Evolutionary conservation across 2,888 invertebrate genomes (phyloP).

Genomic region (Drosophila neotestacea): DNA sequence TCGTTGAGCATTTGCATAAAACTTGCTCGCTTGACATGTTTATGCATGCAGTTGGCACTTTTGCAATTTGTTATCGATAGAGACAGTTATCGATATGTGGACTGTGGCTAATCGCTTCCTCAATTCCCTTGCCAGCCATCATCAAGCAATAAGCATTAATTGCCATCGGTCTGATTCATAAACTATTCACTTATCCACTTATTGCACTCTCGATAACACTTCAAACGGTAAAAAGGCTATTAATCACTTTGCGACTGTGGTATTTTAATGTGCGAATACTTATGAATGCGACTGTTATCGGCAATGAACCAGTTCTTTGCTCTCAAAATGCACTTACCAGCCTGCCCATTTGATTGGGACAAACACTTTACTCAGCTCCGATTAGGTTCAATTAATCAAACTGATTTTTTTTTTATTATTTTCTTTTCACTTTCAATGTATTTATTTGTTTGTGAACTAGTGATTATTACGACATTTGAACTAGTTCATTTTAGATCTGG

Average conservation of each 20-base stretch:
- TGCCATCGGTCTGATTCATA: conserved; percentile 25
- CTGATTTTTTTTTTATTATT: background rate
- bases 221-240: conserved; percentile 46
- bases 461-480: background rate
- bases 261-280: conserved; percentile 39
- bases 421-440: background rate
- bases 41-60: conserved; percentile 35
- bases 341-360: conserved; percentile 12
- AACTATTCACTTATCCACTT: conserved; percentile 38
- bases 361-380: conserved; percentile 12
- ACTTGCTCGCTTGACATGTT: conserved; percentile 50
- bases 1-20: conserved; percentile 57
- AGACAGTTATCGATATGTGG: conserved; percentile 7
- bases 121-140: background rate
- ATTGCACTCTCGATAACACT: conserved; percentile 40
- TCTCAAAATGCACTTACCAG: conserved; percentile 20
- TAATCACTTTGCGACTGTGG: conserved; percentile 45
- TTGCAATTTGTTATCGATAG: conserved; percentile 48
- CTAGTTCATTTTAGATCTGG: background rate
- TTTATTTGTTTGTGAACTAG: background rate
- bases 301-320: conserved; percentile 46
- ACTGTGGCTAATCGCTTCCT: conserved; percentile 3
- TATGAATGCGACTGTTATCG: conserved; percentile 3
- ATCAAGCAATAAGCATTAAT: conserved; percentile 1
- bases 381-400: conserved; percentile 10